Evolutionary conservation across 2,113 vertebrate species (phyloP).

Genomic region (Oreochromis spilurus): DNA sequence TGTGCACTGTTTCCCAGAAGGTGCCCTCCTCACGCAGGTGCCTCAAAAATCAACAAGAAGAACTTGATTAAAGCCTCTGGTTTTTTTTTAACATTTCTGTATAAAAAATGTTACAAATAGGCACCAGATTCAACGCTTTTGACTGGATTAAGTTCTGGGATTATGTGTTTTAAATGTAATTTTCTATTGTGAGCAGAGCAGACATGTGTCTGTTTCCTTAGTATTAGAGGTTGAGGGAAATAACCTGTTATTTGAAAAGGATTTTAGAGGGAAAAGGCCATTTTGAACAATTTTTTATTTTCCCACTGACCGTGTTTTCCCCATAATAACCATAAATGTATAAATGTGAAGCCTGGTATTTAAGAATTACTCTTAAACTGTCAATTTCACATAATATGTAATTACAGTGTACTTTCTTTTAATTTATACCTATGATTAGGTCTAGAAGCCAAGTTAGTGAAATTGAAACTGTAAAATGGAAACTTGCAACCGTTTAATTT

Average conservation of each 20-base stretch:
- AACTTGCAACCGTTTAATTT: background rate
- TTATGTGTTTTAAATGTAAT: slow-evolving; percentile 42
- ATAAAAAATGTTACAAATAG: slow-evolving; percentile 29
- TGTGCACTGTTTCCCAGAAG: background rate
- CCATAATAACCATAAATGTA: background rate
- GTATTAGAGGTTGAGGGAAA: background rate
- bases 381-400: background rate
- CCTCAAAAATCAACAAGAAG: background rate
- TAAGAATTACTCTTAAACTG: background rate
- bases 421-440: background rate
- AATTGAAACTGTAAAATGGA: background rate
- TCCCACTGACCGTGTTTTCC: accelerated
- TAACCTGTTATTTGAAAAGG: background rate
- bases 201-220: background rate
- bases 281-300: background rate
- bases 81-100: background rate
- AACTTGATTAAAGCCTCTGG: background rate
- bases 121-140: slow-evolving; percentile 14
- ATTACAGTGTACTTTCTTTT: background rate
- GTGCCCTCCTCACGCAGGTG: background rate
- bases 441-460: background rate
- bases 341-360: background rate
- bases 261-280: background rate
- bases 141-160: slow-evolving; percentile 45
- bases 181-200: slow-evolving; percentile 1